Conservation (phyloP, 30 jellyfish, hydroid and myxozoan species). For the Aurelia aurita complex sp. Pacific region DNA sequence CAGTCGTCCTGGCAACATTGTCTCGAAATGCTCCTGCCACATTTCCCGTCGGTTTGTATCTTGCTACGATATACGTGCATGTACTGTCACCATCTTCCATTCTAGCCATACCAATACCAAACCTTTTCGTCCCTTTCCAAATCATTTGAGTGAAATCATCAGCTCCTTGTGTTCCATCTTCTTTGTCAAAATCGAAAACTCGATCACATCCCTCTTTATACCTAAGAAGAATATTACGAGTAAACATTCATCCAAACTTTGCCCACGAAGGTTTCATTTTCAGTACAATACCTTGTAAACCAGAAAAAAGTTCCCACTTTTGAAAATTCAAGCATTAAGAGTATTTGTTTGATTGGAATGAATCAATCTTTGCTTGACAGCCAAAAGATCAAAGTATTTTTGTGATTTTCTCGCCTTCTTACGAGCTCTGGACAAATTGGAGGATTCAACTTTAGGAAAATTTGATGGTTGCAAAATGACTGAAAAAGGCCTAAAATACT, state of each 20-base stretch:
- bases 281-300: background rate
- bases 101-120: conserved; percentile 92
- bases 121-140: conserved; percentile 80
- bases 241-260: background rate
- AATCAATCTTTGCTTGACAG: too few species aligned
- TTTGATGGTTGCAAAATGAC: too few species aligned
- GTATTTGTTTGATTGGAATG: too few species aligned
- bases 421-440: too few species aligned
- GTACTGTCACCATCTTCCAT: conserved; percentile 60
- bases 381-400: too few species aligned
- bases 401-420: too few species aligned
- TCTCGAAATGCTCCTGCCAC: conserved; percentile 67
- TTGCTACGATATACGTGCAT: conserved; percentile 91
- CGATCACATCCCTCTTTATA: conserved; percentile 76
- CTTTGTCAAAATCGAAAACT: conserved; percentile 55
- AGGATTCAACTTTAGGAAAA: too few species aligned
- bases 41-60: conserved; percentile 89
- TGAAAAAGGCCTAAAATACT: too few species aligned
- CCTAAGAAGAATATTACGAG: conserved; percentile 8
- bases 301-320: too few species aligned
- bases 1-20: conserved; percentile 50
- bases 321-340: too few species aligned
- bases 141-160: conserved; percentile 90
- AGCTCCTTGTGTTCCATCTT: conserved; percentile 78
- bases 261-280: background rate